Base-by-base conservation (phyloP, 1,140 invertebrate genomes). In the Drosophila takahashii region DNA sequence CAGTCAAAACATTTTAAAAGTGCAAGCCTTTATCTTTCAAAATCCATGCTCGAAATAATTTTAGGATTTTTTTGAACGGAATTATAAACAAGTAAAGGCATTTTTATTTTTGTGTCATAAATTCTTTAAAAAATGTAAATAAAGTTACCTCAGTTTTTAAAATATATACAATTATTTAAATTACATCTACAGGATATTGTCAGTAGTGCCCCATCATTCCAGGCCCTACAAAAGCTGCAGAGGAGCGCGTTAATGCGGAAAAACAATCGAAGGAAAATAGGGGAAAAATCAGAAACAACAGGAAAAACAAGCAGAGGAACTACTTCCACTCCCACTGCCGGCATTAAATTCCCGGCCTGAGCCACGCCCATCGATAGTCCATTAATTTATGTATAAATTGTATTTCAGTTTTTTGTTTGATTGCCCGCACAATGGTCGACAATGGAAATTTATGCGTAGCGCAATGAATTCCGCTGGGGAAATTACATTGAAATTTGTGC, bases 351-450 rank as follows among this genome's bases (percentile, higher is more conserved):
- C 45, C 8, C 26, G 27, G n/a, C 47, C 26, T 15, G n/a, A 5
- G 42, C 42, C 66, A 47, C 66, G 36, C 64, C 48, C 64, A 32
- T 18, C 64, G 64, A 69, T 69, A 70, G 65, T 69, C 41, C 65
- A 70, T 56, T 69, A 56, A 70, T 70, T 70, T 69, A 70, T 70
- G 64, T 69, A 57, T 69, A 48, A 70, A 69, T 56, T 70, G 64
- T 70, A 70, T 56, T 56, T 69, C 62, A 67, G n/a, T 16, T 53
- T 44, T 53, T 36, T 45, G 18, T 69, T 70, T 56, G 50, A 69
- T 56, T 57, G 34, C 13, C 44, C 27, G 50, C 65, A 69, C 66
- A 69, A 70, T 70, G 66, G 50, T 32, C 50, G 18, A 69, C 64
- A 70, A 67, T 70, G 64, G 64, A 57, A 37, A 56, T 56, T 65